Percentiles rank a stretch among this genome's conserved stretches.
phyloP scores from a whole-genome alignment of 2,888 invertebrate species.

The Piscicola geometra region DNA sequence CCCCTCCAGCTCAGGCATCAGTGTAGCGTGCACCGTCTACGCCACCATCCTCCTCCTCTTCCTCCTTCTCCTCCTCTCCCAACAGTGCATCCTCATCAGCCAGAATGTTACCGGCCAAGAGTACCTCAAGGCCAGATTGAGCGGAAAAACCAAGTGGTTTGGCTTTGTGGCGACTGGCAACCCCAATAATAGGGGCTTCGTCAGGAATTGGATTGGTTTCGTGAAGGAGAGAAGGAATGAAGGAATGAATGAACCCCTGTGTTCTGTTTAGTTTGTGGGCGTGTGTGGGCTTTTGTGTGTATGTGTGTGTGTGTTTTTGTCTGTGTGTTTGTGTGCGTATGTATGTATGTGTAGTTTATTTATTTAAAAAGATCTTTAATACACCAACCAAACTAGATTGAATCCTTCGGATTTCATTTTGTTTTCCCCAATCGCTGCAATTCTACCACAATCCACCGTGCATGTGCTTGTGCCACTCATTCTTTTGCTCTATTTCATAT shows the following conservation, averaged over 20 bases:
- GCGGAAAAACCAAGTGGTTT: background rate
- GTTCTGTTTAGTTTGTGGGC: background rate
- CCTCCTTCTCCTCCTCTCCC: background rate
- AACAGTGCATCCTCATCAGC: background rate
- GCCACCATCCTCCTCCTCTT: background rate
- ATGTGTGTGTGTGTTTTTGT: conserved; percentile 36
- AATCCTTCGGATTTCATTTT: too few relatives aligned
- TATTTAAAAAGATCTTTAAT: too few relatives aligned
- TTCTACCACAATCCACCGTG: too few relatives aligned
- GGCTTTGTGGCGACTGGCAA: conserved; percentile 3
- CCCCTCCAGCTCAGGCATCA: background rate
- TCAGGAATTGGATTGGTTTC: background rate
- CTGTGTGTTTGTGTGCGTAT: conserved; percentile 34
- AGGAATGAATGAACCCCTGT: background rate
- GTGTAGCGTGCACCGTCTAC: background rate
- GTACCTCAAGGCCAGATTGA: background rate
- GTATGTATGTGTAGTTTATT: too few relatives aligned
- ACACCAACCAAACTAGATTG: too few relatives aligned
- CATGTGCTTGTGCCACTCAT: too few relatives aligned
- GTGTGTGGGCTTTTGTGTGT: conserved; percentile 22
- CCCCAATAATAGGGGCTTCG: background rate
- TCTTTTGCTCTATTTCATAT: background rate
- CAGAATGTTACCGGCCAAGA: conserved; percentile 16
- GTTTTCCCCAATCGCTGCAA: too few relatives aligned
- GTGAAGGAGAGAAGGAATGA: background rate